phyloP scores from a whole-genome alignment of 2,888 invertebrate species.

The Hololepta plana region DNA sequence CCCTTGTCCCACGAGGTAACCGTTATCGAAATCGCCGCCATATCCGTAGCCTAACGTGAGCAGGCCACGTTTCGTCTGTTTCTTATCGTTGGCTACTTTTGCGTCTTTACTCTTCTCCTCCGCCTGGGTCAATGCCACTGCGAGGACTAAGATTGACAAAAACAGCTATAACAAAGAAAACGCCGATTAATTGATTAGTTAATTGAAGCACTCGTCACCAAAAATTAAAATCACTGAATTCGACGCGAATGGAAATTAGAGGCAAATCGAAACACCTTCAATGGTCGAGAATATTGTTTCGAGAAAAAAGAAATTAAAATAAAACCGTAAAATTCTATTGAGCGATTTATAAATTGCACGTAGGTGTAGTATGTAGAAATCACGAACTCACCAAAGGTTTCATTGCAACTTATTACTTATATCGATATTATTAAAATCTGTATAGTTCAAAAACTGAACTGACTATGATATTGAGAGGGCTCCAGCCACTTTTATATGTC shows the following conservation, averaged over 20 bases:
- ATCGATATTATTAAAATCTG: no score
- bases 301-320: no score
- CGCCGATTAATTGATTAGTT: background rate
- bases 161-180: slow-evolving; percentile 17
- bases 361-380: slow-evolving; percentile 6
- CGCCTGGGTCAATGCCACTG: slow-evolving; percentile 51
- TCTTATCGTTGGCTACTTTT: slow-evolving; percentile 36
- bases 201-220: background rate
- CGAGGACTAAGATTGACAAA: slow-evolving; percentile 53
- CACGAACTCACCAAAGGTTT: slow-evolving; percentile 34
- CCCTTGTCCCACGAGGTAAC: slow-evolving; percentile 43
- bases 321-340: no score
- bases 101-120: slow-evolving; percentile 36
- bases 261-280: no score
- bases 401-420: slow-evolving; percentile 27
- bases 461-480: slow-evolving; percentile 32
- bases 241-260: no score
- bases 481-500: slow-evolving; percentile 37
- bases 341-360: no score
- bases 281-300: no score
- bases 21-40: slow-evolving; percentile 57
- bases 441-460: slow-evolving; percentile 38
- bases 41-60: slow-evolving; percentile 66
- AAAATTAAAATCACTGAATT: background rate
- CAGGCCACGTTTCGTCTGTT: slow-evolving; percentile 67